Conservation (phyloP, 2,888 invertebrate species). For the Limnephilus auricula region DNA sequence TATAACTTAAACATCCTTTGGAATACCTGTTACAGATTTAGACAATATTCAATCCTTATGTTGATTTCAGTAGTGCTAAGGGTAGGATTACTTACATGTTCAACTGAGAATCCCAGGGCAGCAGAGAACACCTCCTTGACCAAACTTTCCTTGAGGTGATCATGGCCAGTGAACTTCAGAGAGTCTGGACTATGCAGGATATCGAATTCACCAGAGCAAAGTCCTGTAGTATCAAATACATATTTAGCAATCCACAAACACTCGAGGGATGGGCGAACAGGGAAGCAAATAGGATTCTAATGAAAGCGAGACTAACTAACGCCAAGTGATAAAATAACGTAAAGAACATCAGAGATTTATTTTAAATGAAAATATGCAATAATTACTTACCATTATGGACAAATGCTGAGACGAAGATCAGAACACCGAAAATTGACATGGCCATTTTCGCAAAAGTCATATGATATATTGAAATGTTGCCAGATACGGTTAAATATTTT, state of each 20-base stretch:
- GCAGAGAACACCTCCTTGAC: constrained; percentile 86
- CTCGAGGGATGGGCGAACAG: constrained; percentile 50
- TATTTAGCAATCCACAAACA: constrained; percentile 28
- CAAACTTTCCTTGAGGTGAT: constrained; percentile 80
- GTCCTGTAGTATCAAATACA: constrained; percentile 70
- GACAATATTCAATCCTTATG: neutral
- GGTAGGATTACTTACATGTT: constrained; percentile 75
- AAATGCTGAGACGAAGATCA: constrained; percentile 50
- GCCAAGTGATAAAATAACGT: neutral
- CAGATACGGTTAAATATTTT: neutral
- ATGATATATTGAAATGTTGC: constrained; percentile 51
- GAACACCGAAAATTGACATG: constrained; percentile 53
- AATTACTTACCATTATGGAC: constrained; percentile 54
- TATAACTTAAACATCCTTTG: neutral
- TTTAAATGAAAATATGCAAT: neutral
- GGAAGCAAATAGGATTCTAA: constrained; percentile 4
- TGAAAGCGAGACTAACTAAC: neutral
- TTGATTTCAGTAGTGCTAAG: neutral
- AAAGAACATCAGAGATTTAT: neutral
- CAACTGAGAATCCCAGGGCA: constrained; percentile 84
- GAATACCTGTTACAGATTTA: neutral
- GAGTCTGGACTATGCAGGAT: constrained; percentile 84
- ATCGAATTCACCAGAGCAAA: constrained; percentile 82
- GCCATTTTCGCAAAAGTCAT: constrained; percentile 64
- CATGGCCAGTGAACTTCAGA: constrained; percentile 82